These are phyloP conservation scores for Hormaphis cornu DNA, from an alignment of 1,140 invertebrate genomes.

Conservation along the genomic window DNA sequence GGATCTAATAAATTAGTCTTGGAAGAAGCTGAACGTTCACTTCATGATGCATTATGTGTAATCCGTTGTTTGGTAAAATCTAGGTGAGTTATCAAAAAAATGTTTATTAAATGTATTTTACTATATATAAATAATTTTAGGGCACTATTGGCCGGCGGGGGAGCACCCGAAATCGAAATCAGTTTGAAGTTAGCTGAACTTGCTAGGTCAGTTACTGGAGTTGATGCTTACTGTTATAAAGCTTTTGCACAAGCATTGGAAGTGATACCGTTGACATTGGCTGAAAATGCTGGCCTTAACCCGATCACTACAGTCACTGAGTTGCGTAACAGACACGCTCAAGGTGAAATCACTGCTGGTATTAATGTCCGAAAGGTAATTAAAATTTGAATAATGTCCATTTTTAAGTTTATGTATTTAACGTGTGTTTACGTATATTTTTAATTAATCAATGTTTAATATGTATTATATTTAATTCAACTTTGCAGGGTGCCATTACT, in stretches of 20 bases:
- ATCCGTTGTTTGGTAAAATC: constrained; percentile 94
- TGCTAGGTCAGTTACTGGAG: constrained; percentile 74
- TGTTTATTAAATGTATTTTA: not conserved
- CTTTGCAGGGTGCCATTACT: constrained; percentile 75
- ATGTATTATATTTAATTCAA: no score
- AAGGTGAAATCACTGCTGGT: constrained; percentile 71
- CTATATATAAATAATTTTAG: constrained; percentile 40
- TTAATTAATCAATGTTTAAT: not conserved
- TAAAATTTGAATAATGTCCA: not conserved
- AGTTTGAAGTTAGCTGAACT: constrained; percentile 72
- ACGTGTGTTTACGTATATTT: not conserved
- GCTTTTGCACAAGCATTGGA: constrained; percentile 95
- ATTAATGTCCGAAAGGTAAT: constrained; percentile 84
- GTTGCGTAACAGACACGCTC: constrained; percentile 84
- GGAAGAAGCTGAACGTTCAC: constrained; percentile 88
- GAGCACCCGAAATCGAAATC: constrained; percentile 93
- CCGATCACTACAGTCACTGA: constrained; percentile 96
- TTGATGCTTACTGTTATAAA: constrained; percentile 88
- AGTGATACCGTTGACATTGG: constrained; percentile 92
- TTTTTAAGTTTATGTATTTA: not conserved
- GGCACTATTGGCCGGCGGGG: constrained; percentile 86
- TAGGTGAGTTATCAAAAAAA: constrained; percentile 43
- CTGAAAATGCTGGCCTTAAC: constrained; percentile 99
- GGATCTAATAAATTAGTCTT: constrained; percentile 95
- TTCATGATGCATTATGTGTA: constrained; percentile 97